Base-by-base conservation (phyloP, 2,113 vertebrate genomes). In the Calidris pugnax region DNA sequence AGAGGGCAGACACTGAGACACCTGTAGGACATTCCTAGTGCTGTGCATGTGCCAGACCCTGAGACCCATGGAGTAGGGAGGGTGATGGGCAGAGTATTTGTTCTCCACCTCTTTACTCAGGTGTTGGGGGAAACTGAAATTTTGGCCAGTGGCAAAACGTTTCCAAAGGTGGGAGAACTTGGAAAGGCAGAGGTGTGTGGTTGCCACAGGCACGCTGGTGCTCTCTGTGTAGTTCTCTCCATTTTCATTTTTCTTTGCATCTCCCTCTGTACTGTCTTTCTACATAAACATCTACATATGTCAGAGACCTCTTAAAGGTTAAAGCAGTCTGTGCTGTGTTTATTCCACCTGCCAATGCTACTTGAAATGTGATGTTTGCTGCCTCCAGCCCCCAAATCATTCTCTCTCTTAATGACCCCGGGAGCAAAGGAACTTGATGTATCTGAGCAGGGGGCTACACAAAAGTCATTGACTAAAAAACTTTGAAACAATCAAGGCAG, bases 281-380 rank as follows among this genome's bases (percentile, higher is more conserved):
- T 80, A 62, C 48, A 62, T 71, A 63, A 94, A 80, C 18, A 67
- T 60, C 37, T 69, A 47, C 14, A 13, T 67, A 47, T 28, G 30
- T 77, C 72, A 93, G 75, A 74, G 26, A 80, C 18, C 55, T 63
- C 30, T 90, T 76, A 90, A 90, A 96, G 47, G 79, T 91, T 96
- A 88, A 84, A 91, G 41, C 15, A 73, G 16, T 55, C n/a, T 79
- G 19, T 47, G 57, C 9, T 77, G 17, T 79, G 19, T 95, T 88
- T 90, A 69, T 93, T 83, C 45, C 9, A 59, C 16, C 68, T 90
- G 47, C 35, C 76, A 77, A 18, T 16, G 55, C 9, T 81, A 41
- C 39, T n/a, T 84, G 72, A 95, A 62, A 67, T 14, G 14, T 55
- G 80, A 85, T 5, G 7, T 74, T 85, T 94, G 68, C 47, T 92